Evolutionary conservation across 2,888 invertebrate genomes (phyloP).

Genomic region (Sarcophaga carnaria): DNA sequence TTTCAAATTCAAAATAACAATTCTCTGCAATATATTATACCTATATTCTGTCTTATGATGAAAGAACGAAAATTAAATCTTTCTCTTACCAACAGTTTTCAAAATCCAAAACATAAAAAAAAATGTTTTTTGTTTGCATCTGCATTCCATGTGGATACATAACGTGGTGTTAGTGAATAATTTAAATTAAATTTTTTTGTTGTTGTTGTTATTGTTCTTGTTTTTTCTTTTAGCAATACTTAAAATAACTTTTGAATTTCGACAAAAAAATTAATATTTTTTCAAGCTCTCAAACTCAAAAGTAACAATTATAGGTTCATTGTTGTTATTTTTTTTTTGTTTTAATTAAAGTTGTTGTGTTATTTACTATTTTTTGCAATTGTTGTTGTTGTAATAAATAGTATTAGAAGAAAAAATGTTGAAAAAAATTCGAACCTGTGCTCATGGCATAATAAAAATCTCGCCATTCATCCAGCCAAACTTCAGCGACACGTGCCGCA

Average conservation of each 20-base stretch:
- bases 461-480: slow-evolving; percentile 99
- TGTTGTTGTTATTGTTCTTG: not conserved
- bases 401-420: slow-evolving; percentile 45
- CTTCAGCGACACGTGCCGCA: slow-evolving; percentile 98
- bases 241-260: slow-evolving; percentile 19
- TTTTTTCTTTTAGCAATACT: not conserved
- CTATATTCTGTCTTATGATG: no score
- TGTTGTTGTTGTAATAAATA: slow-evolving; percentile 34
- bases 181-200: not conserved
- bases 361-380: slow-evolving; percentile 34
- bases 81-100: not conserved
- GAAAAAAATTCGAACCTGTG: slow-evolving; percentile 88
- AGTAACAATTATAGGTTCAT: slow-evolving; percentile 29
- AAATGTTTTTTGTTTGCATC: not conserved
- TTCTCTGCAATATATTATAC: no score
- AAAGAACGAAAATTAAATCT: no score
- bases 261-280: slow-evolving; percentile 11
- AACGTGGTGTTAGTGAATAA: not conserved
- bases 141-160: not conserved
- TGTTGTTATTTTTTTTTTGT: not conserved
- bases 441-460: slow-evolving; percentile 99
- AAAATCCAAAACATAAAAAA: not conserved
- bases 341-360: slow-evolving; percentile 56
- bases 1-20: no score
- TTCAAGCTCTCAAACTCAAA: slow-evolving; percentile 56